These are phyloP conservation scores for Coboldia fuscipes DNA, from an alignment of 1,140 invertebrate species.

Conservation along the genomic window DNA sequence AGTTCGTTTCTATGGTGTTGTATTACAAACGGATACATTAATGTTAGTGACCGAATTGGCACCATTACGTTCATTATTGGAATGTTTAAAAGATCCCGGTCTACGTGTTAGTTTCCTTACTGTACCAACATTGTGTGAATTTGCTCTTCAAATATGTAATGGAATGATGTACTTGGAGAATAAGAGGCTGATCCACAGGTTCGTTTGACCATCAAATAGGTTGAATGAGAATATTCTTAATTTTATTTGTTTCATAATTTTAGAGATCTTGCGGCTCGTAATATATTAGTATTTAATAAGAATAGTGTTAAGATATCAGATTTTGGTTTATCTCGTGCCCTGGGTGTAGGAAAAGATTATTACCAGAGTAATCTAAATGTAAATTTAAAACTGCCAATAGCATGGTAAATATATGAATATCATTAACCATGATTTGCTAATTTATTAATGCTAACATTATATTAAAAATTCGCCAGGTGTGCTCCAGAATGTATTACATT, in stretches of 20 bases:
- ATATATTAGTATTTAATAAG: conserved; percentile 89
- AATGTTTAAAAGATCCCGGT: conserved; percentile 86
- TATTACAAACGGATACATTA: conserved; percentile 78
- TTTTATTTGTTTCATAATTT: conserved; percentile 10
- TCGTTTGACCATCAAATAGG: conserved; percentile 1
- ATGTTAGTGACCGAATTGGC: conserved; percentile 96
- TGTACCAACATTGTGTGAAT: conserved; percentile 71
- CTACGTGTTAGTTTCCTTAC: conserved; percentile 65
- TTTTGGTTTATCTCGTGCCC: conserved; percentile 82
- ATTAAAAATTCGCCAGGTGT: conserved; percentile 34
- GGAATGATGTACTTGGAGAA: conserved; percentile 49
- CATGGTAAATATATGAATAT: conserved; percentile 56
- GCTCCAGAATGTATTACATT: conserved; percentile 96
- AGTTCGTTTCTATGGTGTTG: conserved; percentile 90
- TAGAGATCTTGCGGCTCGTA: conserved; percentile 82
- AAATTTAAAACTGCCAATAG: conserved; percentile 91
- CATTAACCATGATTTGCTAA: too few relatives aligned
- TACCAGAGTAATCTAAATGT: conserved; percentile 98
- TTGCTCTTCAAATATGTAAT: conserved; percentile 85
- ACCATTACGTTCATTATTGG: conserved; percentile 77
- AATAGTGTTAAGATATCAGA: conserved; percentile 97
- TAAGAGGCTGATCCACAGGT: conserved; percentile 81
- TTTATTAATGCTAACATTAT: conserved; percentile 1
- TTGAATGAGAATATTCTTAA: conserved; percentile 1
- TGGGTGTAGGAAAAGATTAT: conserved; percentile 97